Conservation (phyloP, 2,797 vertebrate genomes). For the Podarcis siculus region DNA sequence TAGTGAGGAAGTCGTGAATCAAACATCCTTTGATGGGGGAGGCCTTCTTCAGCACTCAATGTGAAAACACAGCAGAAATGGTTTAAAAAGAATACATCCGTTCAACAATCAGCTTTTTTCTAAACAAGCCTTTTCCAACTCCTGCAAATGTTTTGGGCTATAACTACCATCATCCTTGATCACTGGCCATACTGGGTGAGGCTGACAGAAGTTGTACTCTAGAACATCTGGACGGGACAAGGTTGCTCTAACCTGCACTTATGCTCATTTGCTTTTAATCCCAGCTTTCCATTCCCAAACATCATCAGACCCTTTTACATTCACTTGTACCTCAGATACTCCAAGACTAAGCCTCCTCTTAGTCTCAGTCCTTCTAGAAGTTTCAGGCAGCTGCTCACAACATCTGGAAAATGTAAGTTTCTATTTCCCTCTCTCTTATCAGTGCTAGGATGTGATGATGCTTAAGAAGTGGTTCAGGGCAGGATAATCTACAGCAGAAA, state of each 20-base stretch:
- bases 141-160: too few species aligned
- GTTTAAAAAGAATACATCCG: too few species aligned
- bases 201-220: too few species aligned
- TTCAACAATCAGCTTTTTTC: too few species aligned
- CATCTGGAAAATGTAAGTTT: neutral
- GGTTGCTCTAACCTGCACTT: neutral
- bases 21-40: too few species aligned
- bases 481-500: neutral
- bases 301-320: neutral
- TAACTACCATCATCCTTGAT: too few species aligned
- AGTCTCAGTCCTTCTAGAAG: neutral
- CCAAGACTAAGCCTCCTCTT: neutral
- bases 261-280: neutral
- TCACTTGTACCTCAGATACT: neutral
- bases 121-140: too few species aligned
- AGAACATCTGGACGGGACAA: neutral
- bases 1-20: too few species aligned
- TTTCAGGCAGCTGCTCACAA: neutral
- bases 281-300: neutral
- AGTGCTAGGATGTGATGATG: neutral
- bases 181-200: too few species aligned
- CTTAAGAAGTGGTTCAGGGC: neutral
- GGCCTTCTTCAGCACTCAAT: too few species aligned
- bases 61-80: too few species aligned
- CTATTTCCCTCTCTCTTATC: neutral